Percentiles rank a stretch among this genome's conserved stretches.
Evolutionary conservation across 2,113 vertebrate genomes (phyloP).

Genomic region (Sterrhoptilus dennistouni): DNA sequence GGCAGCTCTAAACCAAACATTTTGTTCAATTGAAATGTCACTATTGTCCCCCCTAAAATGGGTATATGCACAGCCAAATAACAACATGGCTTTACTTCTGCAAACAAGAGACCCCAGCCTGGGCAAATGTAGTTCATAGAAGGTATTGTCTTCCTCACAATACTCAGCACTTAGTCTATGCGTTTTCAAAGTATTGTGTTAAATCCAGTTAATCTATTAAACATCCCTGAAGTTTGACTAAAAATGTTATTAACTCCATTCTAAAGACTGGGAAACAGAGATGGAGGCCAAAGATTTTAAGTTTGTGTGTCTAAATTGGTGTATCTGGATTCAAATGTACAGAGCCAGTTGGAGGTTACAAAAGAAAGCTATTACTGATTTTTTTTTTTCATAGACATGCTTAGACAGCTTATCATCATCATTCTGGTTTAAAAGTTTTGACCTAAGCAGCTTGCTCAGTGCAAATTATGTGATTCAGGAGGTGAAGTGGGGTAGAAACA

Average conservation of each 20-base stretch:
- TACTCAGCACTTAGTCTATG: not conserved
- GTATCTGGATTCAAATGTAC: not conserved
- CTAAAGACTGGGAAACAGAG: not conserved
- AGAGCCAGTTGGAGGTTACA: not conserved
- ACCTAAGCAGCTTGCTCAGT: not conserved
- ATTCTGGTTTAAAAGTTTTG: not conserved
- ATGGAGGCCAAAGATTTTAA: not conserved
- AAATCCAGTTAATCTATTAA: not conserved
- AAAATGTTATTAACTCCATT: not conserved
- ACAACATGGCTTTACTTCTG: not conserved
- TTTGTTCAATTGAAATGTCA: not conserved
- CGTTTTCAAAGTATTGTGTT: not conserved
- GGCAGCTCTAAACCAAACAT: slow-evolving; percentile 8
- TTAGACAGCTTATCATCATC: not conserved
- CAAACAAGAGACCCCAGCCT: not conserved
- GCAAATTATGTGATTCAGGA: not conserved
- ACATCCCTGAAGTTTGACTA: not conserved
- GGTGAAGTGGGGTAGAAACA: not conserved
- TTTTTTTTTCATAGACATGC: not conserved
- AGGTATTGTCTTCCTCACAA: not conserved
- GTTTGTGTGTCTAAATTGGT: not conserved
- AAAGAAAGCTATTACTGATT: not conserved
- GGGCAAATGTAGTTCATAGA: not conserved
- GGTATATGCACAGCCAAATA: not conserved
- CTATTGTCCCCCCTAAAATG: not conserved